Conservation (phyloP, 1,140 invertebrate species). For the Oreohelix idahoensis region DNA sequence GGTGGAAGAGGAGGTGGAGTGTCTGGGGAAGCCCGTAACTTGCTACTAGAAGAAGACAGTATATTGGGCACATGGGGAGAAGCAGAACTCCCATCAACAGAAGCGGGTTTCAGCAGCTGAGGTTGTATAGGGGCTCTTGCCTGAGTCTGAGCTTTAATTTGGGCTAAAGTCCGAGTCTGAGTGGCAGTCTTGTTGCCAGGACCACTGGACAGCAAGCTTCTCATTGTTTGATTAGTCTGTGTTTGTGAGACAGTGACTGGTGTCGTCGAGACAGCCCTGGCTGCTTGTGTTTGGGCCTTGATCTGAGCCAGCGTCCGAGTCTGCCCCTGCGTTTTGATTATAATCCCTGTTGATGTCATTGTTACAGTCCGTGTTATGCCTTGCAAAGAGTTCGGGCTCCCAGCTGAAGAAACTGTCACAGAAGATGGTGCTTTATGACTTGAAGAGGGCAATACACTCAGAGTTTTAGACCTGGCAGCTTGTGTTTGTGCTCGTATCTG, state of each 20-base stretch:
- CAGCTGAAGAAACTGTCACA: conserved; percentile 10
- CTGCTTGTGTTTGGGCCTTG: conserved; percentile 67
- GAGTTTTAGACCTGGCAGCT: conserved; percentile 48
- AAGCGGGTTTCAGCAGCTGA: conserved; percentile 44
- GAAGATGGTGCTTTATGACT: conserved; percentile 29
- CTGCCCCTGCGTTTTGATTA: conserved; percentile 51
- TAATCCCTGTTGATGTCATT: conserved; percentile 37
- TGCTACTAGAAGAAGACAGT: conserved; percentile 36
- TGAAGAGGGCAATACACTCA: conserved; percentile 5
- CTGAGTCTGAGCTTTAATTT: conserved; percentile 69
- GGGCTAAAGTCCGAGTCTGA: conserved; percentile 67
- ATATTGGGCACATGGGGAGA: conserved; percentile 54
- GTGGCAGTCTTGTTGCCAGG: conserved; percentile 34
- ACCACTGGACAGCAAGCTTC: conserved; percentile 42
- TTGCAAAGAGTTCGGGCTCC: neutral
- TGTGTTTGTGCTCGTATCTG: conserved; percentile 64
- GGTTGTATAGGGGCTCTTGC: conserved; percentile 56
- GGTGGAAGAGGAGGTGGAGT: neutral
- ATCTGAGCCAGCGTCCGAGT: conserved; percentile 70
- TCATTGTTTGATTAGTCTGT: conserved; percentile 34
- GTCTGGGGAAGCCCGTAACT: conserved; percentile 27
- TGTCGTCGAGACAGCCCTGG: conserved; percentile 42
- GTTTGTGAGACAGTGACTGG: neutral
- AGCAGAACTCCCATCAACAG: neutral
- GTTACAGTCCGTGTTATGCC: conserved; percentile 41